Conservation (phyloP, 1,140 invertebrate genomes). For the Babylonia areolata region DNA sequence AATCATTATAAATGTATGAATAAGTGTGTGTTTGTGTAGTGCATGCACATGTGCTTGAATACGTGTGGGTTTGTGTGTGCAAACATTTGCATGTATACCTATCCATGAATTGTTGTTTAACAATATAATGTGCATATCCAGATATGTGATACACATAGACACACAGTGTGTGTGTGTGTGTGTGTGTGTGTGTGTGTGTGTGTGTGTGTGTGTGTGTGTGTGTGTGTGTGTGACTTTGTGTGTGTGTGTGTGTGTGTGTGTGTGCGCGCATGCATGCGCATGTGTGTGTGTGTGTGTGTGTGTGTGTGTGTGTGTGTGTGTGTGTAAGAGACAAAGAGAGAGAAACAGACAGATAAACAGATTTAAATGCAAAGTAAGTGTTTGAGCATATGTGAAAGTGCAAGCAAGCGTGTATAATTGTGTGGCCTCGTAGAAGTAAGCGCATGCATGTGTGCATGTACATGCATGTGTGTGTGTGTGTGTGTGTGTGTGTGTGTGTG, state of each 20-base stretch:
- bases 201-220: neutral
- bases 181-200: neutral
- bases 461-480: neutral
- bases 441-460: neutral
- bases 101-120: too few species aligned
- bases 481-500: neutral
- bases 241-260: neutral
- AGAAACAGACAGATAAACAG: too few species aligned
- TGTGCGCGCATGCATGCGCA: neutral
- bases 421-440: neutral
- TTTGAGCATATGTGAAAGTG: neutral
- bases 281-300: conserved; percentile 2
- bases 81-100: too few species aligned
- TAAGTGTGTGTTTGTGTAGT: too few species aligned
- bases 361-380: too few species aligned
- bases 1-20: too few species aligned
- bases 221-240: neutral
- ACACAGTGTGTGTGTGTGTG: too few species aligned
- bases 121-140: too few species aligned
- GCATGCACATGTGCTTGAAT: too few species aligned
- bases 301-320: conserved; percentile 11
- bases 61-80: too few species aligned
- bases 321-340: neutral
- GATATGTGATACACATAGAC: too few species aligned
- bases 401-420: neutral